Percentiles rank a stretch among this genome's conserved stretches.
Conservation (phyloP, 1,140 invertebrate genomes). For the Eriocheir sinensis region DNA sequence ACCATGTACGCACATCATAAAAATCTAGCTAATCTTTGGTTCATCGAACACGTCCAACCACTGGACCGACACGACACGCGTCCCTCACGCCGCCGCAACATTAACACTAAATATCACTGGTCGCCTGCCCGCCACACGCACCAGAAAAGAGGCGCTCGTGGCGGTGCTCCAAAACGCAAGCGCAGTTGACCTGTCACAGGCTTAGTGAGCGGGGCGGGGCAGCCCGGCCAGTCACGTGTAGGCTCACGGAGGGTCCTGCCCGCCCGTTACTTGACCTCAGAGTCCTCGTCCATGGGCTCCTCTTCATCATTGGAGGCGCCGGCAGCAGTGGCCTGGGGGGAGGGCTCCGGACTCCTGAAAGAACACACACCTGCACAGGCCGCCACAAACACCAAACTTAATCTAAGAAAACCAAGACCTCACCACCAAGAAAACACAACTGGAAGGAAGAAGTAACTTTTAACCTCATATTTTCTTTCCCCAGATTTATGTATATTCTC, state of each 20-base stretch:
- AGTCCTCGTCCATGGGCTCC: conserved; percentile 72
- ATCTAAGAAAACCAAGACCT: not conserved
- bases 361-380: not conserved
- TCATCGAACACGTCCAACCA: conserved; percentile 71
- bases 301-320: conserved; percentile 67
- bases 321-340: conserved; percentile 53
- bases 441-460: too few relatives aligned
- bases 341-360: conserved; percentile 67
- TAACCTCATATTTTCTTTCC: too few relatives aligned
- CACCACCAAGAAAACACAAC: not conserved
- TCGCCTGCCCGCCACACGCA: conserved; percentile 56
- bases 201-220: conserved; percentile 30
- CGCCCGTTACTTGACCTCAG: conserved; percentile 67
- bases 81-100: conserved; percentile 63
- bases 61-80: conserved; percentile 61
- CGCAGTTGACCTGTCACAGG: conserved; percentile 67
- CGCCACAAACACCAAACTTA: not conserved
- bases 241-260: not conserved
- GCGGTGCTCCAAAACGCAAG: conserved; percentile 65
- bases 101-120: conserved; percentile 74
- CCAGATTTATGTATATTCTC: too few relatives aligned
- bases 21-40: conserved; percentile 77
- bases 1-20: conserved; percentile 75
- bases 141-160: not conserved
- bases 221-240: not conserved